Percentiles rank a stretch among this genome's conserved stretches.
phyloP scores from a whole-genome alignment of 2,888 invertebrate species.

The Mayetiola destructor region DNA sequence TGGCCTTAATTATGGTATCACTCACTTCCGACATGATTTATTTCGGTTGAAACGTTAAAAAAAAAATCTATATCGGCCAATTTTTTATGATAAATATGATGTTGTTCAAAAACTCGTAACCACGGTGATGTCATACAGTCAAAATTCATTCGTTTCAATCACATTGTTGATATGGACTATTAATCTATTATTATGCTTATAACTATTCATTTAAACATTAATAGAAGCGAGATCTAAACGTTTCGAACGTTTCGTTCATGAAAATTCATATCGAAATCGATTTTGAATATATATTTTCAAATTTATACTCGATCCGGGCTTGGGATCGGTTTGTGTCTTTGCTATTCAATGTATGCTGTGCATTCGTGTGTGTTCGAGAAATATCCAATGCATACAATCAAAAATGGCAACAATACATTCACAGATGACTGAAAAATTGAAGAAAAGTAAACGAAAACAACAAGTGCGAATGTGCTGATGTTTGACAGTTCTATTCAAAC shows the following conservation, averaged over 20 bases:
- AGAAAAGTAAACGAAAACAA: background rate
- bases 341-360: background rate
- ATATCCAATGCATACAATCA: background rate
- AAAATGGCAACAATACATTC: background rate
- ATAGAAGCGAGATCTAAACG: no score
- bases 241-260: no score
- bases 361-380: background rate
- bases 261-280: no score
- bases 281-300: background rate
- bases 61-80: no score
- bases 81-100: no score
- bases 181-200: no score
- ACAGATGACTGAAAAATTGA: background rate
- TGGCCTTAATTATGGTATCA: slow-evolving; percentile 59
- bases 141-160: background rate
- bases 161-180: background rate
- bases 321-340: background rate
- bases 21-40: slow-evolving; percentile 38
- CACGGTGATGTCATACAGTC: background rate
- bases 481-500: background rate
- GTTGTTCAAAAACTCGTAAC: slow-evolving; percentile 3
- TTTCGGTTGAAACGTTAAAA: background rate
- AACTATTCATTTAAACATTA: no score
- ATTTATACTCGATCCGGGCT: background rate
- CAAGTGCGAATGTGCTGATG: background rate